phyloP scores from a whole-genome alignment of 2,888 invertebrate species.

The Doris montereyensis region DNA sequence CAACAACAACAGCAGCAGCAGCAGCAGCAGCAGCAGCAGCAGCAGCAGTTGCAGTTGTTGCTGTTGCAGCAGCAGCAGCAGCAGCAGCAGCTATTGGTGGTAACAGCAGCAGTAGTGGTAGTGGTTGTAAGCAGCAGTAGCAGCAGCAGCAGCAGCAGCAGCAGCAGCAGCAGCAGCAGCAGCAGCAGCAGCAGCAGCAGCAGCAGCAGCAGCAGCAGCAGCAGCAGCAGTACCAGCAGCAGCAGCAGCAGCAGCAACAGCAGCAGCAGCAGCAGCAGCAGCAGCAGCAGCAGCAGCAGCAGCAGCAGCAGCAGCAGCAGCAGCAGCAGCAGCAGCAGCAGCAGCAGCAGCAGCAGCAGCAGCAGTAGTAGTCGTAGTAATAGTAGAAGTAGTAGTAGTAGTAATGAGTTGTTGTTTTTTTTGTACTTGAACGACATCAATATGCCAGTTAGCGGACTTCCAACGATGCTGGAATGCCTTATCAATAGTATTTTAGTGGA shows the following conservation, averaged over 20 bases:
- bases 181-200: not conserved
- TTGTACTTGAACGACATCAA: no score
- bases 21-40: no score
- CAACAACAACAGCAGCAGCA: no score
- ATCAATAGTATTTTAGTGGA: no score
- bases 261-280: not conserved
- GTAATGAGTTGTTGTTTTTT: no score
- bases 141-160: not conserved
- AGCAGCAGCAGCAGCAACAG: not conserved
- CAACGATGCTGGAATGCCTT: no score
- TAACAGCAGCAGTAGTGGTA: not conserved
- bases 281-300: not conserved
- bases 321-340: not conserved
- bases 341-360: no score
- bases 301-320: conserved; percentile 2
- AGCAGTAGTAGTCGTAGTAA: no score
- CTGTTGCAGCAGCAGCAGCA: not conserved
- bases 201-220: not conserved
- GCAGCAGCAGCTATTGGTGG: not conserved
- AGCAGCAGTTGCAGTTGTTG: not conserved
- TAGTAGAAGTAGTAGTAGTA: no score
- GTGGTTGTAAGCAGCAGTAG: not conserved
- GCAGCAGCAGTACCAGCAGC: not conserved
- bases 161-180: not conserved
- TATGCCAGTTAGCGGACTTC: no score